phyloP scores from a whole-genome alignment of 2,113 vertebrate species.

The Thamnaconus septentrionalis region DNA sequence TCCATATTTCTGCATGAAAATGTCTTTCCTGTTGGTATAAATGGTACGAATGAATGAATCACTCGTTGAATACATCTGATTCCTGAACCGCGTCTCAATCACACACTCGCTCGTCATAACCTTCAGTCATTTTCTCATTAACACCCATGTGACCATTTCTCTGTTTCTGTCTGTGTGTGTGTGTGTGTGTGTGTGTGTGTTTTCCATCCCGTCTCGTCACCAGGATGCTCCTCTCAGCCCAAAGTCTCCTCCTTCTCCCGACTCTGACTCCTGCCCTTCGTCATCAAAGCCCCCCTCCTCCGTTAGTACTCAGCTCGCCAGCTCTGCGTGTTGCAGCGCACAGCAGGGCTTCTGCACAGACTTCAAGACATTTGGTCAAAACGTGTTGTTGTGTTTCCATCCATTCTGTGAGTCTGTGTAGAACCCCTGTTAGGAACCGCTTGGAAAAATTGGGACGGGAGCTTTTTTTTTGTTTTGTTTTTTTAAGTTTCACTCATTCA shows the following conservation, averaged over 20 bases:
- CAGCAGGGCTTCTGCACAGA: constrained; percentile 44
- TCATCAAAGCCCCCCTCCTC: constrained; percentile 88
- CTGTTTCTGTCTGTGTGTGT: too few relatives aligned
- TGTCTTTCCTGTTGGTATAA: too few relatives aligned
- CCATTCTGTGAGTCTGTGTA: constrained; percentile 15
- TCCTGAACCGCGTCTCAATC: too few relatives aligned
- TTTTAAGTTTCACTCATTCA: too few relatives aligned
- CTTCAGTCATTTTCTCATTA: neutral
- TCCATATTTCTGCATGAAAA: too few relatives aligned
- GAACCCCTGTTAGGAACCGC: constrained; percentile 8
- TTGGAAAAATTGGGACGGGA: neutral
- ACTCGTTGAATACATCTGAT: too few relatives aligned
- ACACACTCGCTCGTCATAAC: neutral
- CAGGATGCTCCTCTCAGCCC: constrained; percentile 80
- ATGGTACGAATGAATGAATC: too few relatives aligned
- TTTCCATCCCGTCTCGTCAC: constrained; percentile 54
- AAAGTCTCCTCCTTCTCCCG: constrained; percentile 79
- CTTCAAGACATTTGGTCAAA: neutral
- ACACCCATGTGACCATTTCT: too few relatives aligned
- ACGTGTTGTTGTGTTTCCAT: too few relatives aligned
- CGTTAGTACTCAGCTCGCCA: constrained; percentile 82
- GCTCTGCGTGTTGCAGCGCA: neutral
- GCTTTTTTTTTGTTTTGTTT: neutral
- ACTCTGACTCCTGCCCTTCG: constrained; percentile 85
- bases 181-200: too few relatives aligned